A percentile compares a stretch with the other conserved stretches of the same genome.
Evolutionary conservation across 2,797 vertebrate species (phyloP).

Genomic region (Scyliorhinus canicula): DNA sequence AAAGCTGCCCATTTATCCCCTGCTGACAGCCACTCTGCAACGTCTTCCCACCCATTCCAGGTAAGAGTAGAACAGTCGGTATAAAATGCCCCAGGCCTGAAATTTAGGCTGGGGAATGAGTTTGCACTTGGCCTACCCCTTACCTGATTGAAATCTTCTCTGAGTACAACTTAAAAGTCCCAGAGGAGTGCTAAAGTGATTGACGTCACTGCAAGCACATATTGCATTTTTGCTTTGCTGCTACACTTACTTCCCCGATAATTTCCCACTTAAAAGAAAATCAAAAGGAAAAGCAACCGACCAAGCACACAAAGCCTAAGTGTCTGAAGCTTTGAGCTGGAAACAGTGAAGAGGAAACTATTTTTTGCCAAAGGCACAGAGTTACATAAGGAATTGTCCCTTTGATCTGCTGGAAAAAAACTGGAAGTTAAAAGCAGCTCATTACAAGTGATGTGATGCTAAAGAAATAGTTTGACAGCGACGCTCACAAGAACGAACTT

Average conservation of each 20-base stretch:
- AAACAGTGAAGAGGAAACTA: background rate
- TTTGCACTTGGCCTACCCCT: background rate
- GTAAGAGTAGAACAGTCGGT: background rate
- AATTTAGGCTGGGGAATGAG: background rate
- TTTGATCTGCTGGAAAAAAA: conserved; percentile 24
- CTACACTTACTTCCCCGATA: background rate
- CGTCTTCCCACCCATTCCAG: background rate
- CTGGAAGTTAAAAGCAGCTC: background rate
- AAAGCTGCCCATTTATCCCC: background rate
- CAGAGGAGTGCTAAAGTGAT: background rate
- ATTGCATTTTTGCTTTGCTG: background rate
- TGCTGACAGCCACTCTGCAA: background rate
- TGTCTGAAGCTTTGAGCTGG: background rate
- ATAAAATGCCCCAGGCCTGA: background rate
- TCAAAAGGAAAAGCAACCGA: background rate
- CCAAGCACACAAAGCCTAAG: background rate
- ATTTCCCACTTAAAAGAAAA: background rate
- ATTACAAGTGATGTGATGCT: background rate
- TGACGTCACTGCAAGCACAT: background rate
- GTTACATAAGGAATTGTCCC: background rate
- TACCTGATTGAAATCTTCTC: background rate
- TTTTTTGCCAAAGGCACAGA: background rate
- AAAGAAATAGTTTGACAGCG: background rate
- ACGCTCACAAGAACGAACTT: background rate
- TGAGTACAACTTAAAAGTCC: background rate